Base-by-base conservation (phyloP, 2,888 invertebrate species). In the Lymantria dispar region DNA sequence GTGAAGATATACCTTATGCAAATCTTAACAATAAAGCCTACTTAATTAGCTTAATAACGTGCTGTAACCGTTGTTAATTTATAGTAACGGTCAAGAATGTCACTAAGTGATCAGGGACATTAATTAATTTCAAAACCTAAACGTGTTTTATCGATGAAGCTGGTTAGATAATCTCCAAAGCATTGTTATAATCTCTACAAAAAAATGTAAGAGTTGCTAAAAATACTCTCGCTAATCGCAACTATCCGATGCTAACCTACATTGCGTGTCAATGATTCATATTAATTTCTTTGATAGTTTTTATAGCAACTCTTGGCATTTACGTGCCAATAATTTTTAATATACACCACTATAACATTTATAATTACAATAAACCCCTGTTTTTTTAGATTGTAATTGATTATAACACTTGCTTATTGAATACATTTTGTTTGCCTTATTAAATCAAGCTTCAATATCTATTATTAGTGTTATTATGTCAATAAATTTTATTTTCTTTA, bases 191-290 rank as follows among this genome's bases (percentile, higher is more conserved):
- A 22, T 22, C 22, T 22, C 22, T 22, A 22, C 22, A 22, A 22
- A 22, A n/a, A 22, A 22, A 22, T 22, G 5, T 22, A 22, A 22
- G 2, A 22, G 22, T 5, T 22, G 22, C 22, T 22, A 22, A 22
- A 22, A 22, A 22, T 22, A 22, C 5, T 22, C 22, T 22, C 22
- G 22, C 22, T 22, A 22, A 5, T 64, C 46, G 55, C 49, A 50
- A 58, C 54, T 43, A 52, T 55, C 59, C 40, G 48, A 47, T 55
- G 54, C 58, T 52, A 38, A 57, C 67, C 64, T 58, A 60, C 63
- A 54, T 60, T 57, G 57, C 56, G 50, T 55, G 56, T 60, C 65
- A 55, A 59, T 77, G 72, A 79, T 76, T 78, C 73, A 78, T 40
- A n/a, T n/a, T n/a, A 40, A 40, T 67, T 62, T 60, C 61, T 65